Percentiles rank a stretch among this genome's conserved stretches.
phyloP scores from a whole-genome alignment of 2,888 invertebrate genomes.

The Dryadula phaetusa region DNA sequence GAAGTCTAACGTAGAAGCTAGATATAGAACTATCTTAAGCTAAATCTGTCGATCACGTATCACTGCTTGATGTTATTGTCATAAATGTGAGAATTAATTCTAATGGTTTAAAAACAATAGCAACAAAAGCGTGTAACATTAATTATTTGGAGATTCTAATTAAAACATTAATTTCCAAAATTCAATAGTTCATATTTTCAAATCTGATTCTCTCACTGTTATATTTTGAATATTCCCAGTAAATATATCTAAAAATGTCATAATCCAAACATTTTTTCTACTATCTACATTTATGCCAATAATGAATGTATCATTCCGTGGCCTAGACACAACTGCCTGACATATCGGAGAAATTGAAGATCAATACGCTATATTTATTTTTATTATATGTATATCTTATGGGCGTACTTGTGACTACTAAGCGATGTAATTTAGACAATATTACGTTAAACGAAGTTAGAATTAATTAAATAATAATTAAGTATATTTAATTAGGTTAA shows the following conservation, averaged over 20 bases:
- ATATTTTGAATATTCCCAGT: too few relatives aligned
- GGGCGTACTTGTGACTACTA: slow-evolving; percentile 61
- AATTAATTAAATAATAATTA: slow-evolving; percentile 37
- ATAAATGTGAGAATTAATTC: slow-evolving; percentile 45
- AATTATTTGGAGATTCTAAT: too few relatives aligned
- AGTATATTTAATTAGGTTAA: slow-evolving; percentile 41
- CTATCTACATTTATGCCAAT: slow-evolving; percentile 32
- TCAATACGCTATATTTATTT: slow-evolving; percentile 70
- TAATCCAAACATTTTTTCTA: background rate
- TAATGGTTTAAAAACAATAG: background rate
- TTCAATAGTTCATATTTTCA: too few relatives aligned
- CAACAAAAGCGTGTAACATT: background rate
- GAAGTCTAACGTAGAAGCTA: slow-evolving; percentile 22
- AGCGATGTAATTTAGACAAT: slow-evolving; percentile 78
- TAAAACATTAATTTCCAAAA: too few relatives aligned
- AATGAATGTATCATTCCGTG: slow-evolving; percentile 57
- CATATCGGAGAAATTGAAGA: slow-evolving; percentile 73
- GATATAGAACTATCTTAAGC: slow-evolving; percentile 26
- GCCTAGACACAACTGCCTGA: slow-evolving; percentile 76
- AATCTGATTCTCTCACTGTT: too few relatives aligned
- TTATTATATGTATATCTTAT: slow-evolving; percentile 65
- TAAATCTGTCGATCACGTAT: slow-evolving; percentile 45
- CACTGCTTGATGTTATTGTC: slow-evolving; percentile 54
- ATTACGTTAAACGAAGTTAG: slow-evolving; percentile 67
- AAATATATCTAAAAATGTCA: background rate